Evolutionary conservation across 2,797 vertebrate genomes (phyloP).

Genomic region (Pseudochaenichthys georgianus): DNA sequence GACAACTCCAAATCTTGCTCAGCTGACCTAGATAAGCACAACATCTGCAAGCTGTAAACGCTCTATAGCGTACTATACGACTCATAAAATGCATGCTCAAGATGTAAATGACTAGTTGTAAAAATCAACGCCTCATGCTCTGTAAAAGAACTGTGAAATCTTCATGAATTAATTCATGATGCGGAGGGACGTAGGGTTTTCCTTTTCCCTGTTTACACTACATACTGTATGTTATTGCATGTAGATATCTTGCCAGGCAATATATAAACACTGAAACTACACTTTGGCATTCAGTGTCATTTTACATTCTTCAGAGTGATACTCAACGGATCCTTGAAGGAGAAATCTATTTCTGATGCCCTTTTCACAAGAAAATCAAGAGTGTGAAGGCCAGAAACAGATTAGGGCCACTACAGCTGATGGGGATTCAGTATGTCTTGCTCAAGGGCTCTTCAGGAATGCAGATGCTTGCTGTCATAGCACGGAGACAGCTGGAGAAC

Average conservation of each 20-base stretch:
- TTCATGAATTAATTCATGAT: conserved; percentile 28
- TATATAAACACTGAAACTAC: not conserved
- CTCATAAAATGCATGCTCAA: not conserved
- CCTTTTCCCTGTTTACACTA: not conserved
- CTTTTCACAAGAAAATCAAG: not conserved
- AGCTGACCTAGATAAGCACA: conserved; percentile 71
- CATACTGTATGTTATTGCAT: not conserved
- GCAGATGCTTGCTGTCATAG: conserved; percentile 17
- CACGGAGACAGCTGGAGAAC: conserved; percentile 5
- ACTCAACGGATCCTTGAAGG: not conserved
- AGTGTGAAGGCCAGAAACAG: conserved; percentile 19
- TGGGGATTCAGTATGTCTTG: not conserved
- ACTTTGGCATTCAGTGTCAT: not conserved
- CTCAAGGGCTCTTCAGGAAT: conserved; percentile 28
- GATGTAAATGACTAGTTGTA: conserved; percentile 17
- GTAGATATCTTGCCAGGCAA: not conserved
- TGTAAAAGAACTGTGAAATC: conserved; percentile 1
- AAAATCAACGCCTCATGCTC: not conserved
- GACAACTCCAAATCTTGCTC: conserved; percentile 60
- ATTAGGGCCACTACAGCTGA: not conserved
- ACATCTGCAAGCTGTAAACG: conserved; percentile 46
- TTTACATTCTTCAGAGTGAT: not conserved
- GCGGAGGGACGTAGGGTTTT: not conserved
- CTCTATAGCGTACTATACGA: not conserved
- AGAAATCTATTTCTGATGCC: conserved; percentile 10